phyloP scores from a whole-genome alignment of 2,113 vertebrate genomes.

The Polypterus senegalus region DNA sequence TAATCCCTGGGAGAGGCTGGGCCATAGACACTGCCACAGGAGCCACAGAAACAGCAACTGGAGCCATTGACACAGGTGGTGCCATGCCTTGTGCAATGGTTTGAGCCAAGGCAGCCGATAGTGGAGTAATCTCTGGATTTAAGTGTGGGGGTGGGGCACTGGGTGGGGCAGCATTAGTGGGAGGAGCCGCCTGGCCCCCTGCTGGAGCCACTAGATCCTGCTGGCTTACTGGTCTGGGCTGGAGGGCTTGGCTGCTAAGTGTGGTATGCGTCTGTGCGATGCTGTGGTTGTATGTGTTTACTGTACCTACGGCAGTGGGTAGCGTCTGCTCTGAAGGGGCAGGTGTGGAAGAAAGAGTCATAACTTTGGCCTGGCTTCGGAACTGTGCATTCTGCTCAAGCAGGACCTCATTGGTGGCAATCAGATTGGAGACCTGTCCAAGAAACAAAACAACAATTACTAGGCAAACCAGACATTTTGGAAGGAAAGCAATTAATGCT shows the following conservation, averaged over 20 bases:
- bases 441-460: slow-evolving; percentile 4
- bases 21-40: slow-evolving; percentile 91
- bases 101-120: slow-evolving; percentile 83
- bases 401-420: slow-evolving; percentile 90
- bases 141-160: slow-evolving; percentile 62
- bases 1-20: slow-evolving; percentile 79
- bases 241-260: slow-evolving; percentile 85
- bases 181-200: slow-evolving; percentile 58
- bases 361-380: slow-evolving; percentile 87
- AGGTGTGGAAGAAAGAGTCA: slow-evolving; percentile 78
- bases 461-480: too few species aligned
- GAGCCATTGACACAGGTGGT: slow-evolving; percentile 87
- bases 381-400: slow-evolving; percentile 95
- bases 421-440: slow-evolving; percentile 73
- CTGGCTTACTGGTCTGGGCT: slow-evolving; percentile 77
- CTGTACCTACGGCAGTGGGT: slow-evolving; percentile 70
- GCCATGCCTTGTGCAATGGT: slow-evolving; percentile 92
- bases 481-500: too few species aligned
- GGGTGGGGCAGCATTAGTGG: slow-evolving; percentile 62
- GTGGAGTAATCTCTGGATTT: slow-evolving; percentile 82
- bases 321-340: slow-evolving; percentile 75
- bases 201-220: slow-evolving; percentile 78
- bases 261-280: slow-evolving; percentile 96
- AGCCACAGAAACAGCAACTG: slow-evolving; percentile 83
- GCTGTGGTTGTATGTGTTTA: slow-evolving; percentile 90